A percentile compares a stretch with the other conserved stretches of the same genome.
These are phyloP conservation scores for Leptinotarsa haldemani DNA, from an alignment of 2,888 invertebrate species.

Conservation along the genomic window DNA sequence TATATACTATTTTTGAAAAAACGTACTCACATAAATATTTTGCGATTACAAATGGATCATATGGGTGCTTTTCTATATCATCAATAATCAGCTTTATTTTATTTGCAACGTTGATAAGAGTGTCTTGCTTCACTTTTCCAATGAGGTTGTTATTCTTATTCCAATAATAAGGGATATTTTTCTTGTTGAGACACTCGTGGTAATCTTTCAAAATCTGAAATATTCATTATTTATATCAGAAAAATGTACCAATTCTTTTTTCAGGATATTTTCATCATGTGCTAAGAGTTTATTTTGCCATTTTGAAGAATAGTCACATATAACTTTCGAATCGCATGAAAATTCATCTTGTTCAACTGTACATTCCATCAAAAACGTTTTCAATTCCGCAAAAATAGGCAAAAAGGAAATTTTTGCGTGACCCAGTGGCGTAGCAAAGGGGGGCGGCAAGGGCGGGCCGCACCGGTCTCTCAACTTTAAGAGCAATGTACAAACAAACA, in stretches of 20 bases:
- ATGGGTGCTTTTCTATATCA: slow-evolving; percentile 39
- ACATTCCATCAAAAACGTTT: too few relatives aligned
- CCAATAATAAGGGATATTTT: slow-evolving; percentile 68
- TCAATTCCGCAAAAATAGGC: too few relatives aligned
- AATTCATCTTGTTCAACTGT: too few relatives aligned
- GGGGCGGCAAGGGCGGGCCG: too few relatives aligned
- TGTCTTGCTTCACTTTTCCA: slow-evolving; percentile 40
- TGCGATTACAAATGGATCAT: slow-evolving; percentile 35
- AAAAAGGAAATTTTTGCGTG: too few relatives aligned
- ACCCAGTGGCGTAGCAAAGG: too few relatives aligned
- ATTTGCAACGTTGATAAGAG: slow-evolving; percentile 37
- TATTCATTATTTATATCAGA: too few relatives aligned
- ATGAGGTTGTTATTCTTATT: slow-evolving; percentile 67
- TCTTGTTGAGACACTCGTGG: slow-evolving; percentile 56
- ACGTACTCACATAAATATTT: slow-evolving; percentile 45
- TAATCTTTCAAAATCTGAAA: slow-evolving; percentile 65
- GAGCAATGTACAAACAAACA: too few relatives aligned
- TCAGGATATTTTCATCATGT: background rate
- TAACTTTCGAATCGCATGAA: too few relatives aligned
- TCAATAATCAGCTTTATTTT: slow-evolving; percentile 36
- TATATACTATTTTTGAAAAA: background rate
- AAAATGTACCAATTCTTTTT: background rate
- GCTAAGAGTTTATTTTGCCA: too few relatives aligned
- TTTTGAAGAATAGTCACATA: too few relatives aligned
- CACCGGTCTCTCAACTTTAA: too few relatives aligned